Base-by-base conservation (phyloP, 1,140 invertebrate species). In the Camponotus vicinus region DNA sequence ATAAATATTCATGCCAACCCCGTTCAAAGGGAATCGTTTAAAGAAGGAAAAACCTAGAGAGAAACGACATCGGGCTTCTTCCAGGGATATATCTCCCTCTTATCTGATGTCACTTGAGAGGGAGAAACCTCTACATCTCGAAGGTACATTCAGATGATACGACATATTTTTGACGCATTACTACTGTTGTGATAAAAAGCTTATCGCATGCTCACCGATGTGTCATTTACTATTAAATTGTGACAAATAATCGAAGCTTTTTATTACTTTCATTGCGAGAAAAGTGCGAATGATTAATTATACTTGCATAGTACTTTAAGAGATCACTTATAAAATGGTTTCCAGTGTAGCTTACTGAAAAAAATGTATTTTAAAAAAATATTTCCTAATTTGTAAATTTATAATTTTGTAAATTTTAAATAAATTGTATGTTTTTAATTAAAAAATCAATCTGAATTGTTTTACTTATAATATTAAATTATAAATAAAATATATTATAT, bases 1-100 rank as follows among this genome's bases (percentile, higher is more conserved):
- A 88, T 92, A 92, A 92, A 92, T 92, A 92, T 92, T 92, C 92
- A 92, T 92, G 85, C 79, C 21, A 59, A 64, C 15, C 40, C 49
- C 85, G 86, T 88, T 89, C 88, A 90, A 90, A 90, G 91, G 89
- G 90, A 90, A 92, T 89, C 86, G 88, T 86, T 89, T 89, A 89
- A 90, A 89, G 89, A 90, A 89, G 88, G 86, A 87, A 90, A 88
- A 91, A 91, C 91, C 84, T 66, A 77, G 85, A 66, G 86, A 89
- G 87, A 85, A 88, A 91, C 85, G 89, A 89, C 82, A 88, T 87
- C 86, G 88, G 57, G 71, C 76, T 91, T 85, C 89, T 91, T 91
- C 79, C 88, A 80, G 69, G 52, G 61, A 88, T 90, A 88, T 90
- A 90, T 88, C 85, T 82, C 79, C 59, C 87, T 89, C 78, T 79